Base-by-base conservation (phyloP, 1,140 invertebrate genomes). In the Adelges cooleyi region DNA sequence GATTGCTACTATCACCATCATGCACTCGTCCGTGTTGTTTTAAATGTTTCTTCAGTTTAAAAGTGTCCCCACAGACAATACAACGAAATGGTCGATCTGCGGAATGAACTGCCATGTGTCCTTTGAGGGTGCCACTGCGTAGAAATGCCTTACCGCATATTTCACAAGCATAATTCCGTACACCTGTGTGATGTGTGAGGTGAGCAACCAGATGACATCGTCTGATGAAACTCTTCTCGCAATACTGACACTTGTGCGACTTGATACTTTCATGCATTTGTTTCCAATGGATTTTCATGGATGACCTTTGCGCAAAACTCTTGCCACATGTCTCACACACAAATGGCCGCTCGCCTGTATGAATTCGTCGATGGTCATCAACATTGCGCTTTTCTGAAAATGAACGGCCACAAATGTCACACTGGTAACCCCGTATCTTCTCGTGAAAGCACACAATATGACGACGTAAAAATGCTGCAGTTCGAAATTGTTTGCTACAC, bases 401-500 rank as follows among this genome's bases (percentile, higher is more conserved):
- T 68, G 73, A 75, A 22, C 78, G 71, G 0, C 74, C 76, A 69
- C 81, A 82, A 29, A 81, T 70, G 59, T 81, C 80, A 69, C 80
- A 82, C 0, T 76, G 68, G 67, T 80, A 78, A 62, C 81, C 80
- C 67, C 81, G 81, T 1, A 81, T 77, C 0, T 79, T 75, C 36
- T 81, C 80, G 69, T 86, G 85, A 0, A 83, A 83, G 56, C 84
- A 80, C 15, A 78, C 77, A 18, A 84, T 52, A 71, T 86, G 85
- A 15, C 81, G 74, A 5, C 77, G 77, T 17, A 85, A 72, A 6
- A 82, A 81, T 71, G 80, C 77, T 2, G 79, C 79, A 15, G 83
- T 79, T 18, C 82, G 75, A 72, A 89, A 90, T 65, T 82, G 81
- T 71, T 86, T 87, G 0, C 84, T 85, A 71, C 86, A 89, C 1